Evolutionary conservation across 2,113 vertebrate genomes (phyloP), one percentile per base, ranked within the genome.

Genomic region (Brachyistius frenatus): DNA sequence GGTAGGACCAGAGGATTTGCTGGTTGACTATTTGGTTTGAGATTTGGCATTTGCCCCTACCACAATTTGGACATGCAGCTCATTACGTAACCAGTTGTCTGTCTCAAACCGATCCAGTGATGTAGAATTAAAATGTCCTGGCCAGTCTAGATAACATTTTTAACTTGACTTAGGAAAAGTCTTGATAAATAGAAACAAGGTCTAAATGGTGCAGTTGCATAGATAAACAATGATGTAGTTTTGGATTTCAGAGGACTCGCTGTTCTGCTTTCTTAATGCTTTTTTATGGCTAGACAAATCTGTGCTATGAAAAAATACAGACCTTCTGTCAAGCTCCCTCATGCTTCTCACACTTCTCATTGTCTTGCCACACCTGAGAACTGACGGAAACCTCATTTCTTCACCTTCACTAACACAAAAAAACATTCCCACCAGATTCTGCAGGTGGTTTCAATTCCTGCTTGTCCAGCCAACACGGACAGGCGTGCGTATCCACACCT

Each of bases 401-500:
- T 50, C 66, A 35, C 44, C 63, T 77, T 31, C 66, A 31, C 33
- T 62, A 55, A 67, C 1, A 47, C 7, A 10, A 49, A 62, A 70
- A 23, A 66, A 36, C 23, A 63, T n/a, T 44, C 9, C 54, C 3
- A 15, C 4, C 54, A 66, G 54, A 50, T 73, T 65, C 31, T 46
- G 66, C 75, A 72, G 52, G 75, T 86, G 71, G 66, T 83, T 84
- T 84, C 54, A 67, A 52, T 80, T 83, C 49, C 49, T 15, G 3
- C 53, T 76, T 7, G 63, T 44, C 46, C 30, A 53, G 77, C 67
- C 68, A 66, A 62, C 23, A 57, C 3, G 62, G 69, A 61, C 68
- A 54, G 47, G 73, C 8, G 44, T 47, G n/a, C 55, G 66, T 83
- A 72, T 83, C 58, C 0, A 61, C 46, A 65, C 54, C 41, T 65